phyloP scores from a whole-genome alignment of 1,140 invertebrate genomes.

The Neuroterus valhalla region DNA sequence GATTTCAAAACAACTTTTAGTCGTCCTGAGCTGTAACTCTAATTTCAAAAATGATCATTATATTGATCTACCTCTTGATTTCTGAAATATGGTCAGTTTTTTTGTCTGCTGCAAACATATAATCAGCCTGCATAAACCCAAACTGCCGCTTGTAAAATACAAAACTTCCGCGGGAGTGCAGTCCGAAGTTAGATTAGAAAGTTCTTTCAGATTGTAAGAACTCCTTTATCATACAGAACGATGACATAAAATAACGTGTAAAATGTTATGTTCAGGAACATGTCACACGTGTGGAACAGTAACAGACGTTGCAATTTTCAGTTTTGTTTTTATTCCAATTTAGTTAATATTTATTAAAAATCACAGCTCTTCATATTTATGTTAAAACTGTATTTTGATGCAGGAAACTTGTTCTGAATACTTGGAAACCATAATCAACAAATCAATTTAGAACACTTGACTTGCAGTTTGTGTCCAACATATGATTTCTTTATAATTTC shows the following conservation, averaged over 20 bases:
- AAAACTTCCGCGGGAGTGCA: background rate
- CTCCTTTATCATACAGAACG: background rate
- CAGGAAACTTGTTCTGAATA: conserved; percentile 2
- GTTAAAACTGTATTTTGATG: conserved; percentile 16
- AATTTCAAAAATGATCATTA: too few relatives aligned
- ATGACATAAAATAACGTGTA: background rate
- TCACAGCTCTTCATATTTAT: conserved; percentile 11
- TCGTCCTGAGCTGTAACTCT: too few relatives aligned
- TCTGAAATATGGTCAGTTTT: too few relatives aligned
- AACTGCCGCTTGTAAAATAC: background rate
- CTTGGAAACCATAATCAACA: background rate
- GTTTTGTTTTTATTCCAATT: background rate
- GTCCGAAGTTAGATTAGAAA: background rate
- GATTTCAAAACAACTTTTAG: too few relatives aligned
- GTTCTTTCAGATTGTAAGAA: background rate
- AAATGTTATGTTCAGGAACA: conserved; percentile 12
- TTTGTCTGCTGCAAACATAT: too few relatives aligned
- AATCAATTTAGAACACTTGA: too few relatives aligned
- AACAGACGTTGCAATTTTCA: background rate
- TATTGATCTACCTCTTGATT: too few relatives aligned
- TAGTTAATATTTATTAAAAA: conserved; percentile 28
- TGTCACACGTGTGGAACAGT: conserved; percentile 40
- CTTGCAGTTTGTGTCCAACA: too few relatives aligned
- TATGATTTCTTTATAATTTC: too few relatives aligned
- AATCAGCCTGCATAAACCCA: conserved; percentile 14